Percentiles rank a stretch among this genome's conserved stretches.
These are phyloP conservation scores for Hydrophis major DNA, from an alignment of 2,797 vertebrate species.

Conservation along the genomic window DNA sequence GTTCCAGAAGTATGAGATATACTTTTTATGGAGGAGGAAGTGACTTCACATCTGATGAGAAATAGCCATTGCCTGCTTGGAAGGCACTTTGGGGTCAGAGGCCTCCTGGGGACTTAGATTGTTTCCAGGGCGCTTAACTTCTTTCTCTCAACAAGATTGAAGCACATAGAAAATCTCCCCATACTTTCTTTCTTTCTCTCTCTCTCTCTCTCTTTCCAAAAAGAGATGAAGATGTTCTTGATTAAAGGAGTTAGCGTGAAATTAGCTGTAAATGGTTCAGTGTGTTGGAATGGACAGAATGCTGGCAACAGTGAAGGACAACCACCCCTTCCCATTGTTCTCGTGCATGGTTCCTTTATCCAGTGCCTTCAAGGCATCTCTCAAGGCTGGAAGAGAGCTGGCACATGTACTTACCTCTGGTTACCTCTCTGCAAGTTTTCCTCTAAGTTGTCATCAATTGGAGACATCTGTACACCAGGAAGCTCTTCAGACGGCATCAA, in stretches of 20 bases:
- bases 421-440: neutral
- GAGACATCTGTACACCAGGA: constrained; percentile 18
- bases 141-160: neutral
- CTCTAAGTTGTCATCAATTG: neutral
- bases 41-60: accelerated
- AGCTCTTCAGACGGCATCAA: accelerated
- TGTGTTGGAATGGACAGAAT: neutral
- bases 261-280: constrained; percentile 42
- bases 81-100: neutral
- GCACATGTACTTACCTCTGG: neutral
- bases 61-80: neutral
- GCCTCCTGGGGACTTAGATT: accelerated
- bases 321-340: neutral
- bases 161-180: neutral
- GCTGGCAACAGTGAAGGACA: neutral
- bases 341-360: neutral
- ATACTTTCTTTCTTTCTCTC: no score
- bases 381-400: neutral
- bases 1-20: accelerated
- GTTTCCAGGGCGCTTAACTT: constrained; percentile 33
- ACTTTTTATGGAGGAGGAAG: neutral
- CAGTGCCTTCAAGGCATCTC: neutral
- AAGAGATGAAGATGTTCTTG: constrained; percentile 36
- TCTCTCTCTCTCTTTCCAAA: constrained; percentile 12
- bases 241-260: constrained; percentile 44